phyloP scores from a whole-genome alignment of 2,797 vertebrate species.

The Huso huso region DNA sequence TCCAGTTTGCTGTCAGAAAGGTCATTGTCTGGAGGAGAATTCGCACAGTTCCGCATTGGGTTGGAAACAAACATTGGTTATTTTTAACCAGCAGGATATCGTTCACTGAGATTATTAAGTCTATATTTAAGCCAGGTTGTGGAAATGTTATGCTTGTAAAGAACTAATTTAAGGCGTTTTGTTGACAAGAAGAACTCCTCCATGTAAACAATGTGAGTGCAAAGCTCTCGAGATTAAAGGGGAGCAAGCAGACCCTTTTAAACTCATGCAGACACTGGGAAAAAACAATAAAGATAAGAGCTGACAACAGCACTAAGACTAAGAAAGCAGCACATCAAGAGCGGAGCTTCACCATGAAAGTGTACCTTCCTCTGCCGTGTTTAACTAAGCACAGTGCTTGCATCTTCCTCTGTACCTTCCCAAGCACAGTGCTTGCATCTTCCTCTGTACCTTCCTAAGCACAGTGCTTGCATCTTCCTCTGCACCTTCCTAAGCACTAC shows the following conservation, averaged over 20 bases:
- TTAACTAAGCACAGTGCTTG: constrained; percentile 32
- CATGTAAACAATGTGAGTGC: constrained; percentile 68
- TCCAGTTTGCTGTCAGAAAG: constrained; percentile 36
- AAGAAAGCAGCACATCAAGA: constrained; percentile 39
- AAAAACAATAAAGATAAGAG: constrained; percentile 88
- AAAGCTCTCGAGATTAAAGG: constrained; percentile 69
- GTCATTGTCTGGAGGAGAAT: constrained; percentile 30
- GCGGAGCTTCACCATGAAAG: constrained; percentile 50
- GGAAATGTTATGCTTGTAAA: background rate
- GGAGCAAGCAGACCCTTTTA: constrained; percentile 50
- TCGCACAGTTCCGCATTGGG: constrained; percentile 32
- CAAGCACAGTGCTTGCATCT: no score
- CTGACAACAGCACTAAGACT: constrained; percentile 51
- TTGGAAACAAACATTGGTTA: constrained; percentile 30
- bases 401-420: no score
- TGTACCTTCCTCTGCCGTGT: constrained; percentile 49
- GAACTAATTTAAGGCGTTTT: no score
- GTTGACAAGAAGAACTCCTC: constrained; percentile 24
- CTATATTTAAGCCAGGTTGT: background rate
- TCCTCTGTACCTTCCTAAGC: no score
- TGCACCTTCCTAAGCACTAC: no score
- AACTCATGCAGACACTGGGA: constrained; percentile 72
- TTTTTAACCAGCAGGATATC: background rate
- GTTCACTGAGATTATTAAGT: background rate
- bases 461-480: no score